Evolutionary conservation across 2,113 vertebrate genomes (phyloP).

Genomic region (Naja naja): DNA sequence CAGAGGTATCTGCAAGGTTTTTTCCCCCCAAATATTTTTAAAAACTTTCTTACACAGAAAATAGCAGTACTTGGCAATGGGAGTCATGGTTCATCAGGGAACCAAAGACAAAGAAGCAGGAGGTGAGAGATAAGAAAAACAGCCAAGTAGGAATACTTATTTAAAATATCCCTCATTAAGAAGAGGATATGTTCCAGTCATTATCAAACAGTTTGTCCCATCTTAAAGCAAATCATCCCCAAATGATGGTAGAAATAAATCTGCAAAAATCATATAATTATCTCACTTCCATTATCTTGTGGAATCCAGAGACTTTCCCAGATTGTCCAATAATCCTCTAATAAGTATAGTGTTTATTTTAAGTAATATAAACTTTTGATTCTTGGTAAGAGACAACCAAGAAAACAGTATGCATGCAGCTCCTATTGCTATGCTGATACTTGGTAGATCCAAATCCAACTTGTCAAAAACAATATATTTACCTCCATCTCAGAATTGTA

Average conservation of each 20-base stretch:
- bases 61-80: not conserved
- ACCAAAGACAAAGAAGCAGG: not conserved
- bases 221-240: not conserved
- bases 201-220: not conserved
- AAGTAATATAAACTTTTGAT: not conserved
- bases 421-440: not conserved
- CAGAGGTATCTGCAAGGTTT: not conserved
- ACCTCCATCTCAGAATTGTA: not conserved
- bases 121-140: not conserved
- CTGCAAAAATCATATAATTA: not conserved
- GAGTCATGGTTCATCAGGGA: not conserved
- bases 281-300: not conserved
- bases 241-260: not conserved
- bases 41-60: not conserved
- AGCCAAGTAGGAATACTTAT: not conserved
- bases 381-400: not conserved
- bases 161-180: not conserved
- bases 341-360: not conserved
- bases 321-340: not conserved
- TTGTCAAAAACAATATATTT: not conserved
- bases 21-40: not conserved
- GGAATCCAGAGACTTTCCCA: not conserved
- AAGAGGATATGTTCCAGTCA: not conserved
- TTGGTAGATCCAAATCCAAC: not conserved
- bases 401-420: not conserved